These are phyloP conservation scores for Aplodontia rufa DNA, from an alignment of 2,113 vertebrate species.

Conservation along the genomic window DNA sequence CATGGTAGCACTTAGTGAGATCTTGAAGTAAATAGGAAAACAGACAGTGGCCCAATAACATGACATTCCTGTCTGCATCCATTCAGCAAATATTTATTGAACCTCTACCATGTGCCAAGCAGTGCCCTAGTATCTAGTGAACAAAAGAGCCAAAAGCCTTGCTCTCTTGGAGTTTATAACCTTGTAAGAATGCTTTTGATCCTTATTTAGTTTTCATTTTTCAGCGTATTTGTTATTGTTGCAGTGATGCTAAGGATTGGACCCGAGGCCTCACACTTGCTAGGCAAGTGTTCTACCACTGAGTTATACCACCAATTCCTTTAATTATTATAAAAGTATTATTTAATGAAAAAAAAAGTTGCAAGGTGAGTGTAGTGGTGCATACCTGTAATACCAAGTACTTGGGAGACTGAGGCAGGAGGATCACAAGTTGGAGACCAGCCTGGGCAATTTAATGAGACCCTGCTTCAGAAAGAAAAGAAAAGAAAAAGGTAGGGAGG, in stretches of 20 bases:
- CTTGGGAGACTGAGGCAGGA: neutral
- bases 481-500: no score
- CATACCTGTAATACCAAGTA: neutral
- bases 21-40: constrained; percentile 7
- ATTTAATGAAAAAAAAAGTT: neutral
- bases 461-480: neutral
- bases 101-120: neutral
- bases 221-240: neutral
- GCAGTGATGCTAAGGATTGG: neutral
- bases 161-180: neutral
- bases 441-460: neutral
- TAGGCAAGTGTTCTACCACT: neutral
- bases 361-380: neutral
- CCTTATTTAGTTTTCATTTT: neutral
- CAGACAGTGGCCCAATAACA: neutral
- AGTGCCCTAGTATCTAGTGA: neutral
- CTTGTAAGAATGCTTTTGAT: neutral
- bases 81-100: neutral
- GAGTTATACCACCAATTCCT: neutral
- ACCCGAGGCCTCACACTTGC: neutral
- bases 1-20: neutral
- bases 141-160: constrained; percentile 16
- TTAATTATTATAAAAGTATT: neutral
- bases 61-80: neutral
- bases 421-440: neutral